phyloP scores from a whole-genome alignment of 2,888 invertebrate species.

The Ichneumoninae sp. region DNA sequence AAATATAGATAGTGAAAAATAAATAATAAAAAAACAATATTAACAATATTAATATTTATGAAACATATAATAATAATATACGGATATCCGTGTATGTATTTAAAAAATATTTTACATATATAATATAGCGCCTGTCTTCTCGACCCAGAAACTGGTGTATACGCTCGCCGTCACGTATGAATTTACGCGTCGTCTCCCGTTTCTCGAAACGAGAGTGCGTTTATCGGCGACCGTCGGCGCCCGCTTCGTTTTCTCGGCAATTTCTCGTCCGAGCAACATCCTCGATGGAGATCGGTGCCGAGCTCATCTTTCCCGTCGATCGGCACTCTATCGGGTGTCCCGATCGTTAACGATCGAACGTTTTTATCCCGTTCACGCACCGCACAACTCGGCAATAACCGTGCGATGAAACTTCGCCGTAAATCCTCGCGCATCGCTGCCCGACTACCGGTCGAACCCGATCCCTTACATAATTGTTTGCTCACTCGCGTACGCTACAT shows the following conservation, averaged over 20 bases:
- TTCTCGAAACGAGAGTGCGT: constrained; percentile 23
- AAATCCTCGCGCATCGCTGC: constrained; percentile 43
- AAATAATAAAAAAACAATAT: too few species aligned
- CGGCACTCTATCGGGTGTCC: constrained; percentile 41
- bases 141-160: constrained; percentile 4
- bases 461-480: constrained; percentile 59
- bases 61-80: too few species aligned
- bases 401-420: constrained; percentile 19
- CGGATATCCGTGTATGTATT: too few species aligned
- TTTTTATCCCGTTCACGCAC: not conserved
- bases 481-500: constrained; percentile 21
- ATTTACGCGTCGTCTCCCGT: not conserved
- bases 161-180: not conserved
- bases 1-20: too few species aligned
- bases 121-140: not conserved
- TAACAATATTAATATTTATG: too few species aligned
- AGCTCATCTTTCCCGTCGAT: constrained; percentile 40
- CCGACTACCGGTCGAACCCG: constrained; percentile 53
- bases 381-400: not conserved
- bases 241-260: not conserved
- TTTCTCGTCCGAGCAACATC: not conserved
- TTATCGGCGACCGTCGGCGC: not conserved
- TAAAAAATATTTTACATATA: not conserved
- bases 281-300: constrained; percentile 25
- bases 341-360: constrained; percentile 42